phyloP scores from a whole-genome alignment of 1,140 invertebrate genomes.

The Coptotermes formosanus region DNA sequence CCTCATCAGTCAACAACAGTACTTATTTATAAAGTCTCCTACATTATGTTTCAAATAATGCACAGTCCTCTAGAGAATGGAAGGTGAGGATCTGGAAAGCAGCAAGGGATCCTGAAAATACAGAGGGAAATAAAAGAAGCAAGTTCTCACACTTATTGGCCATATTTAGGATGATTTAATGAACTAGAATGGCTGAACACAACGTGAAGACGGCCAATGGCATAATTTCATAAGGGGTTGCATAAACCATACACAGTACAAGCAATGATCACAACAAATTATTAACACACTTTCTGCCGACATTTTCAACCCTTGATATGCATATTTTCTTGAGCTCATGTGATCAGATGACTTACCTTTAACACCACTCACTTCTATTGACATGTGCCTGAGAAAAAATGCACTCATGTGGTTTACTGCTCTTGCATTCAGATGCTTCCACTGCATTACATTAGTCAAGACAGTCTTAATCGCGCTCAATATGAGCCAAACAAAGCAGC shows the following conservation, averaged over 20 bases:
- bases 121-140: neutral
- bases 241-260: slow-evolving; percentile 20
- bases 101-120: neutral
- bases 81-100: too few relatives aligned
- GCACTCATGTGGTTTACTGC: slow-evolving; percentile 7
- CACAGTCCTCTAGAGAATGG: too few relatives aligned
- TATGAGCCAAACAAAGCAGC: slow-evolving; percentile 26
- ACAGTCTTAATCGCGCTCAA: slow-evolving; percentile 30
- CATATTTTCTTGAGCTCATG: slow-evolving; percentile 5
- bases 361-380: neutral
- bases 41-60: too few relatives aligned
- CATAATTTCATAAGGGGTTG: slow-evolving; percentile 19
- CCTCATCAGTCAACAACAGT: too few relatives aligned
- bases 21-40: too few relatives aligned
- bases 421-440: slow-evolving; percentile 14
- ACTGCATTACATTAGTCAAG: slow-evolving; percentile 20
- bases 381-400: slow-evolving; percentile 14
- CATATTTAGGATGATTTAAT: slow-evolving; percentile 26
- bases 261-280: slow-evolving; percentile 22
- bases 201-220: neutral
- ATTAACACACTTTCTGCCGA: neutral
- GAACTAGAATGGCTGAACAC: slow-evolving; percentile 27
- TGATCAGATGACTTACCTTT: slow-evolving; percentile 18
- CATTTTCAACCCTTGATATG: neutral
- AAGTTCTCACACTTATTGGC: neutral